These are phyloP conservation scores for Pediacus dermestoides DNA, from an alignment of 2,888 invertebrate species.

Conservation along the genomic window DNA sequence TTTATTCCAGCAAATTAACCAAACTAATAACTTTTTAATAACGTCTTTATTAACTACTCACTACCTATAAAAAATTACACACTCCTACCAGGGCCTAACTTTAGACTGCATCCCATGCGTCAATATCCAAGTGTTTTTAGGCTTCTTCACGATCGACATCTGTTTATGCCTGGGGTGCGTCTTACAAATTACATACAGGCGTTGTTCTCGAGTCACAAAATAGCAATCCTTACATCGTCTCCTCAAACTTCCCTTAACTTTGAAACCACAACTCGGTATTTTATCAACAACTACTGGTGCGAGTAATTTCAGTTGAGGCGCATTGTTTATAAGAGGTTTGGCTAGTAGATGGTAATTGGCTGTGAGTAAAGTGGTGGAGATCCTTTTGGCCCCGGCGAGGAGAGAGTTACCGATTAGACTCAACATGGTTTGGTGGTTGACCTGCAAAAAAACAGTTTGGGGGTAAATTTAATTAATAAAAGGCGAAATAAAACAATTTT, in stretches of 20 bases:
- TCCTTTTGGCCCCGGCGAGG: too few relatives aligned
- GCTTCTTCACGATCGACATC: slow-evolving; percentile 65
- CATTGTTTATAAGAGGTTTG: slow-evolving; percentile 7
- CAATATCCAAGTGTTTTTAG: slow-evolving; percentile 70
- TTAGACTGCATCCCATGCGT: slow-evolving; percentile 70
- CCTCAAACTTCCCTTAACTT: slow-evolving; percentile 65
- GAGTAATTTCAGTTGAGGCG: slow-evolving; percentile 19
- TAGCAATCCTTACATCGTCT: slow-evolving; percentile 79
- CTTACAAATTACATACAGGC: slow-evolving; percentile 70
- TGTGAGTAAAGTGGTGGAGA: too few relatives aligned
- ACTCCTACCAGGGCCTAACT: slow-evolving; percentile 51
- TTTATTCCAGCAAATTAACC: too few relatives aligned
- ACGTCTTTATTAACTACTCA: too few relatives aligned
- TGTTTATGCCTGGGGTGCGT: slow-evolving; percentile 79
- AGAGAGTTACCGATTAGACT: too few relatives aligned
- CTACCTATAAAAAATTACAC: too few relatives aligned
- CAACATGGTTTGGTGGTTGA: too few relatives aligned
- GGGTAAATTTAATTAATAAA: too few relatives aligned
- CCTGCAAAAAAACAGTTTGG: too few relatives aligned
- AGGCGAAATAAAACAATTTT: too few relatives aligned
- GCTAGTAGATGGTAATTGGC: too few relatives aligned
- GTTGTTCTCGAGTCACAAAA: slow-evolving; percentile 63
- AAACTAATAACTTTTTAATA: too few relatives aligned
- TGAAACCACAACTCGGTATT: slow-evolving; percentile 57
- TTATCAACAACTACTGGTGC: slow-evolving; percentile 25